Evolutionary conservation across 1,140 invertebrate species (phyloP).

Genomic region (Planococcus citri): DNA sequence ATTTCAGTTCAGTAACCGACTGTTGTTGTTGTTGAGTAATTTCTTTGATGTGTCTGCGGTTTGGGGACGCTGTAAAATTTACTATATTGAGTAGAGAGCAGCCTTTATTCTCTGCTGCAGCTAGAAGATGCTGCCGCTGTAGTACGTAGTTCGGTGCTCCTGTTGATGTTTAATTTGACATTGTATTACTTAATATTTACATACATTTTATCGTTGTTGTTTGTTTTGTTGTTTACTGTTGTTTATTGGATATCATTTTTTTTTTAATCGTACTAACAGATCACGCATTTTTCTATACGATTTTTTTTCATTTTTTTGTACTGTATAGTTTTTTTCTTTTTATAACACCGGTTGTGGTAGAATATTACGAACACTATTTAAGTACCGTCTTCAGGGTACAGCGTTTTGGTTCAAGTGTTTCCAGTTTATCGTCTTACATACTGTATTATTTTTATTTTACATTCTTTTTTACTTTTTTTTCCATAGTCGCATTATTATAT

Average conservation of each 20-base stretch:
- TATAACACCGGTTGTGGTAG: slow-evolving; percentile 18
- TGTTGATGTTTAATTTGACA: slow-evolving; percentile 20
- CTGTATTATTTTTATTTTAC: background rate
- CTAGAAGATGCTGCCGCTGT: slow-evolving; percentile 16
- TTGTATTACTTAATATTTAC: slow-evolving; percentile 19
- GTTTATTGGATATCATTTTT: slow-evolving; percentile 16
- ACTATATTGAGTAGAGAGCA: slow-evolving; percentile 16
- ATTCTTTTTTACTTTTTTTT: slow-evolving; percentile 9
- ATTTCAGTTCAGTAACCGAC: slow-evolving; percentile 11
- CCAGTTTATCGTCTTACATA: slow-evolving; percentile 11
- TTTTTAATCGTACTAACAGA: slow-evolving; percentile 19
- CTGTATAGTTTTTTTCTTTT: background rate
- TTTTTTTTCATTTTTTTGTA: background rate
- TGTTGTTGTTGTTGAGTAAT: slow-evolving; percentile 17
- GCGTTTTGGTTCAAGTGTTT: slow-evolving; percentile 11
- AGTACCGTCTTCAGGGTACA: background rate
- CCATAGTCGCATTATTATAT: background rate
- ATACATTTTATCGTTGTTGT: slow-evolving; percentile 10
- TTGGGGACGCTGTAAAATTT: slow-evolving; percentile 17
- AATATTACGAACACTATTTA: background rate
- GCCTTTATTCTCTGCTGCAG: slow-evolving; percentile 17
- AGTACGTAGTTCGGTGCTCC: slow-evolving; percentile 18
- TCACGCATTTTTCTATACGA: slow-evolving; percentile 9
- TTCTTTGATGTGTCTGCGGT: slow-evolving; percentile 20
- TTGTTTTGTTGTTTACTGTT: slow-evolving; percentile 16